These are phyloP conservation scores for Hylaea fasciaria DNA, from an alignment of 2,888 invertebrate genomes.

Conservation along the genomic window DNA sequence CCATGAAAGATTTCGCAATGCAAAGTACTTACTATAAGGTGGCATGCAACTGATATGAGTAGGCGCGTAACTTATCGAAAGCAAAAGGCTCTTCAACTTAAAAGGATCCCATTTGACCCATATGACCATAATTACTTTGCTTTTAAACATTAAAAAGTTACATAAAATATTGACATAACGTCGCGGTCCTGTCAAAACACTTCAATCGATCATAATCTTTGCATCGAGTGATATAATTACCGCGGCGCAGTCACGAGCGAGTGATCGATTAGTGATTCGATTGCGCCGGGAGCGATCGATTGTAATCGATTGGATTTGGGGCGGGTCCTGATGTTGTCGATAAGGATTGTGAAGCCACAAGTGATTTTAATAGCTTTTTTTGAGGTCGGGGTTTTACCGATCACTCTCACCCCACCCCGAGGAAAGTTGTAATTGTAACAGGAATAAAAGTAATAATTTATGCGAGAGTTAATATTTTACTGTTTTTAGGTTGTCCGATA, in stretches of 20 bases:
- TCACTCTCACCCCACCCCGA: neutral
- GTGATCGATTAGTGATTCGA: constrained; percentile 41
- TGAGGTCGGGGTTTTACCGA: neutral
- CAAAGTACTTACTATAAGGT: too few species aligned
- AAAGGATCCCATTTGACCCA: too few species aligned
- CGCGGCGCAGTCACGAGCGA: constrained; percentile 33
- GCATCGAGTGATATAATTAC: constrained; percentile 45
- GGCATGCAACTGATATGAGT: too few species aligned
- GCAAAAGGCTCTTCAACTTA: too few species aligned
- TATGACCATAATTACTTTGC: too few species aligned
- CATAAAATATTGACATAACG: constrained; percentile 23
- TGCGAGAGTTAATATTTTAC: too few species aligned
- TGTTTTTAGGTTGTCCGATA: too few species aligned
- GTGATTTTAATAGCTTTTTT: constrained; percentile 27
- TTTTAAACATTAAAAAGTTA: constrained; percentile 17
- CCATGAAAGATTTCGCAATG: too few species aligned
- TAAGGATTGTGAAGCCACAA: constrained; percentile 9
- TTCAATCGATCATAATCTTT: constrained; percentile 41
- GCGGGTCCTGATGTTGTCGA: constrained; percentile 21
- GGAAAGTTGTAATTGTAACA: neutral
- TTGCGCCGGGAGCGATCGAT: constrained; percentile 35
- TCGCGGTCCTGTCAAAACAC: constrained; percentile 41
- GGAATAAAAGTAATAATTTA: too few species aligned
- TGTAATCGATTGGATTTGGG: constrained; percentile 27
- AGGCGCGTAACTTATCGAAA: too few species aligned